Base-by-base conservation (phyloP, 2,888 invertebrate species). In the Tetragnatha montana region DNA sequence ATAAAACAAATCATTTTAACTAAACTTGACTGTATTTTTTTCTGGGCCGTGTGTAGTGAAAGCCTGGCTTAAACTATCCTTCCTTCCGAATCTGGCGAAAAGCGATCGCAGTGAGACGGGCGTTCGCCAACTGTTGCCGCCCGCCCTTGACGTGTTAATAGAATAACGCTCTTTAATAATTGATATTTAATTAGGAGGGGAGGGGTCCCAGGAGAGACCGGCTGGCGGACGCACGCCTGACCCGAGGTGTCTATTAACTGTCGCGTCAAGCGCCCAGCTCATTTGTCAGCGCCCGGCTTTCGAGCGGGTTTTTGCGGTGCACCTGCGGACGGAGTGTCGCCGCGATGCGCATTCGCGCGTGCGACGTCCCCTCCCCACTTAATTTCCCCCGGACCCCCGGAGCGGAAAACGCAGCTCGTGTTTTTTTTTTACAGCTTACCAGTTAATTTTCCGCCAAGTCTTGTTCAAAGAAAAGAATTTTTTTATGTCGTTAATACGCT, bases 221-320 rank as follows among this genome's bases (percentile, higher is more conserved):
- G 87, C 86, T 90, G 89, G 89, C 50, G 14, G 85, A 35, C 81
- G 83, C 81, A 90, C 90, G 90, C 87, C 90, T 86, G 90, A 90
- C 90, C 90, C 87, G 87, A 90, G 84, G 87, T 90, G 90, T 90
- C 87, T 90, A 90, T 90, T 90, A 90, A 90, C 90, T 90, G 90
- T 90, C 90, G 86, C 87, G 90, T 90, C 90, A 90, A 90, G 84
- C 90, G 87, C 81, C 90, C 84, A 70, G 80, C 84, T 90, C 90
- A 90, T 90, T 90, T 90, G 90, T 90, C 90, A 90, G 87, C 35
- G 70, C 90, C n/a, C n/a, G n/a, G n/a, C n/a, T n/a, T n/a, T n/a
- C n/a, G n/a, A n/a, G n/a, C n/a, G n/a, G n/a, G 87, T 90, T 90
- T 90, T 82, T 83, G 78, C 73, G 75, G 71, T 51, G 78, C 19